Evolutionary conservation across 2,888 invertebrate species (phyloP).

Genomic region (Noctua comes): DNA sequence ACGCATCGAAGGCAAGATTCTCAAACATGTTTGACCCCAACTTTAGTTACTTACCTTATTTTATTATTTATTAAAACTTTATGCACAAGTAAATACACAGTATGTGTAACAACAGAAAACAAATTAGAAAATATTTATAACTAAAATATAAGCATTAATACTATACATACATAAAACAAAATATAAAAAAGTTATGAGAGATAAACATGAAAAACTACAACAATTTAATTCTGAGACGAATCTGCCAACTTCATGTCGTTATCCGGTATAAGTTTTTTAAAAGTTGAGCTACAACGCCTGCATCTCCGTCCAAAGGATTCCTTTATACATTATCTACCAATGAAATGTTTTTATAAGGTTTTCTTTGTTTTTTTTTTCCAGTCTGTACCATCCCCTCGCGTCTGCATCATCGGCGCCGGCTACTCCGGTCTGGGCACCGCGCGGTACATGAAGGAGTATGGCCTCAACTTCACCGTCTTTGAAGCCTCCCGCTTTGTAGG

Average conservation of each 20-base stretch:
- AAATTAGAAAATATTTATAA: too few relatives aligned
- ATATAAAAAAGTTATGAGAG: too few relatives aligned
- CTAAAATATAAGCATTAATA: too few relatives aligned
- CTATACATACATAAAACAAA: too few relatives aligned
- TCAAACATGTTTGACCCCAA: neutral
- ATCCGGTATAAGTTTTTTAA: neutral
- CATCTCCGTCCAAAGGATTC: neutral
- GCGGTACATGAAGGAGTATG: conserved; percentile 90
- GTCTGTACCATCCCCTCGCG: conserved; percentile 66
- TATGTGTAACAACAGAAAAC: too few relatives aligned
- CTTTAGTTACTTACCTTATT: neutral
- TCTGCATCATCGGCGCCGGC: conserved; percentile 93
- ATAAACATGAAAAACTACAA: too few relatives aligned
- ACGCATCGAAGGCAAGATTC: neutral
- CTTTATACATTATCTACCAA: neutral
- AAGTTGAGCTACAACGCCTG: neutral
- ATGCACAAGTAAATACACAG: too few relatives aligned
- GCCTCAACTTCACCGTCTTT: conserved; percentile 90
- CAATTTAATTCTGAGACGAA: too few relatives aligned
- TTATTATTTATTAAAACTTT: too few relatives aligned
- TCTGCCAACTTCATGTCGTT: too few relatives aligned
- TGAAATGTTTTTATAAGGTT: neutral
- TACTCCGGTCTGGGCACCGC: conserved; percentile 93
- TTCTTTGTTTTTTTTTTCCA: conserved; percentile 61
- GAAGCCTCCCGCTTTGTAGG: conserved; percentile 93